Conservation (phyloP, 1,140 invertebrate species). For the Camponotus floridanus region DNA sequence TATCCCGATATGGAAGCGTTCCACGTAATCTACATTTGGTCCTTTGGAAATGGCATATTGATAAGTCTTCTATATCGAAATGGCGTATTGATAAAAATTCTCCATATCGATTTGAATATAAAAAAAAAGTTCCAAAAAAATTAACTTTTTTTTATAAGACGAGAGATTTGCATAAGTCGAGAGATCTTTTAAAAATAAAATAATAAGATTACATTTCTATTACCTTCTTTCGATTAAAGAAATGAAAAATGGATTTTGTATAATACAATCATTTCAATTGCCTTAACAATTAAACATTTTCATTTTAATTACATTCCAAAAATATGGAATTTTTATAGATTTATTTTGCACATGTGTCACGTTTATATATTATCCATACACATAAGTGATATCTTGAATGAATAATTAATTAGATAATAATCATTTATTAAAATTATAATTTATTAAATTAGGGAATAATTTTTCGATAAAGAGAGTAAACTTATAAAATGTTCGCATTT, state of each 20-base stretch:
- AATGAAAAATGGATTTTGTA: neutral
- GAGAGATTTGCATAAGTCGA: too few species aligned
- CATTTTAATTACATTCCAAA: neutral
- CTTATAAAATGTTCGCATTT: neutral
- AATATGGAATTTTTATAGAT: neutral
- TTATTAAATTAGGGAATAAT: slow-evolving; percentile 14
- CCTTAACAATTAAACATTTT: neutral
- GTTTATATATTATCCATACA: neutral
- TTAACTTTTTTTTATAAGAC: neutral
- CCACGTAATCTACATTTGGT: slow-evolving; percentile 42
- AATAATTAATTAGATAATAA: too few species aligned
- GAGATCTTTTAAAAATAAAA: too few species aligned
- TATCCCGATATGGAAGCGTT: slow-evolving; percentile 18
- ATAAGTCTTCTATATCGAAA: slow-evolving; percentile 13
- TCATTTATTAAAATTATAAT: neutral
- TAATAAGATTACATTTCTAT: neutral
- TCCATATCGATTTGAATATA: neutral
- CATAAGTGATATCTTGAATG: too few species aligned
- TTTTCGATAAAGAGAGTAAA: neutral
- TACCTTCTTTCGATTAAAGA: neutral
- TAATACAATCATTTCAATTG: neutral
- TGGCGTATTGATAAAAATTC: neutral
- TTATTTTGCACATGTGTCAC: neutral
- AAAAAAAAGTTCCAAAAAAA: neutral
- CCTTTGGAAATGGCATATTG: slow-evolving; percentile 12